A percentile compares a stretch with the other conserved stretches of the same genome.
phyloP scores from a whole-genome alignment of 2,113 vertebrate genomes.

The Myrmecophaga tridactyla region DNA sequence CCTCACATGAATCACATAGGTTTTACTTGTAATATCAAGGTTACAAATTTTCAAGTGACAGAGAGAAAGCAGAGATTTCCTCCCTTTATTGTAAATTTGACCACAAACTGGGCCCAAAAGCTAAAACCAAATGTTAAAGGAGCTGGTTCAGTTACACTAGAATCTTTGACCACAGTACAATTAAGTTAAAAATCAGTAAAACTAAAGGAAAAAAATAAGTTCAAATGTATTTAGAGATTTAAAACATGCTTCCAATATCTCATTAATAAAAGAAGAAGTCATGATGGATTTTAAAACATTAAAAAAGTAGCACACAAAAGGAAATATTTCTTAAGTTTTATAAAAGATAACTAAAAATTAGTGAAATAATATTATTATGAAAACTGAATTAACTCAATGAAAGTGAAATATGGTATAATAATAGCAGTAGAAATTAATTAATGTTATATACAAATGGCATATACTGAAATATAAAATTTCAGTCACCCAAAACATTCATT shows the following conservation, averaged over 20 bases:
- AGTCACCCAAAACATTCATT: background rate
- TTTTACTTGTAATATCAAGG: no score
- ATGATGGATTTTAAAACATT: background rate
- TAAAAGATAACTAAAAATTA: background rate
- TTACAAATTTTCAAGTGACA: no score
- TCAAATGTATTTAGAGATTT: background rate
- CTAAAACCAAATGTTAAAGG: background rate
- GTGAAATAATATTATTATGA: background rate
- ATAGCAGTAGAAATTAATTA: background rate
- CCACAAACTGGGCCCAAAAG: background rate
- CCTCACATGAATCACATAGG: background rate
- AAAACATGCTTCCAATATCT: background rate
- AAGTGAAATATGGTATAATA: background rate
- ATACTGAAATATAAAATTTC: background rate
- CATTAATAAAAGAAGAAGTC: background rate
- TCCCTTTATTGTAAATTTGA: background rate
- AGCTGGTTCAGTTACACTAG: no score
- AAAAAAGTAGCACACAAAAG: background rate
- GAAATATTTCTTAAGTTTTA: background rate
- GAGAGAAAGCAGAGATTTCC: no score
- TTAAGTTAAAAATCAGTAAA: no score
- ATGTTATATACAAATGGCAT: background rate
- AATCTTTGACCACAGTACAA: background rate
- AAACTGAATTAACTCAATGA: background rate
- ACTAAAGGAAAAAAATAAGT: background rate